phyloP scores from a whole-genome alignment of 2,797 vertebrate species.

The Sibirionetta formosa region DNA sequence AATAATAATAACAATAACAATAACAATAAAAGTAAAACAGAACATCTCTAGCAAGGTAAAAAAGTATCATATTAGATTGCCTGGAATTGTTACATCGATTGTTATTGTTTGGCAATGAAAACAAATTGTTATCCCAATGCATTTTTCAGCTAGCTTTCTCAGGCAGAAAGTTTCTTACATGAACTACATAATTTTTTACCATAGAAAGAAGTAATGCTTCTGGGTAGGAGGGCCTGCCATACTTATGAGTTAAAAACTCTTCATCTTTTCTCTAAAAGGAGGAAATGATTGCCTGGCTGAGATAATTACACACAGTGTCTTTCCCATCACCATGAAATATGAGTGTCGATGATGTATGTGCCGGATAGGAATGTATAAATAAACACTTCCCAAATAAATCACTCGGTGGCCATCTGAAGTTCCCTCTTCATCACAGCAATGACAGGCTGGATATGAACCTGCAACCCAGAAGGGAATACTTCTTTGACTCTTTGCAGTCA shows the following conservation, averaged over 20 bases:
- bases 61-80: background rate
- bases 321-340: slow-evolving; percentile 31
- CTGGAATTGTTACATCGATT: background rate
- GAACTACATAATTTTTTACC: background rate
- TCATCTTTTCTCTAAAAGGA: background rate
- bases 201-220: background rate
- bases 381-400: slow-evolving; percentile 41
- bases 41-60: background rate
- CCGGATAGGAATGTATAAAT: slow-evolving; percentile 26
- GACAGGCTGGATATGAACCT: background rate
- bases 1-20: background rate
- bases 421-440: background rate
- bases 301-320: background rate
- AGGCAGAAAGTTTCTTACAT: background rate
- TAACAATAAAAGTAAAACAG: background rate
- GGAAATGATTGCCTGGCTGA: background rate
- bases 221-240: background rate
- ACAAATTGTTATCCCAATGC: background rate
- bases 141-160: background rate
- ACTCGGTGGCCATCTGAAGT: background rate
- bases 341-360: background rate
- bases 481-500: background rate
- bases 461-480: background rate
- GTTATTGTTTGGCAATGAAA: background rate
- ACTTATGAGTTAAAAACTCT: slow-evolving; percentile 8